Evolutionary conservation across 2,888 invertebrate species (phyloP).

Genomic region (Encarsia formosa): DNA sequence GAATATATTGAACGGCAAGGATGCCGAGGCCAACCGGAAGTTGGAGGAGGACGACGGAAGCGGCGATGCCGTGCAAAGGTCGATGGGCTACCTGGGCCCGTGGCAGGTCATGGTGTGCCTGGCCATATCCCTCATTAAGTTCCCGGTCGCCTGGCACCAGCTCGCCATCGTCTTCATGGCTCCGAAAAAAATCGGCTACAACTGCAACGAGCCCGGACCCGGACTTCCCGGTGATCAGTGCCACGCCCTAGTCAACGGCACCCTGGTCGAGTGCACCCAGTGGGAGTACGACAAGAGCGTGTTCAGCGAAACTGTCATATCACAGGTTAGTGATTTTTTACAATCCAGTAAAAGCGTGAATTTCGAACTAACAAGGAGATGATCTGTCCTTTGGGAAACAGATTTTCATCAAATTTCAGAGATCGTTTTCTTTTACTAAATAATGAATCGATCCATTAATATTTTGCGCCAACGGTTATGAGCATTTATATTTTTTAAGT

Average conservation of each 20-base stretch:
- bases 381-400: too few relatives aligned
- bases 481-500: too few relatives aligned
- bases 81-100: slow-evolving; percentile 68
- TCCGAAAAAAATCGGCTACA: slow-evolving; percentile 62
- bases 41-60: slow-evolving; percentile 29
- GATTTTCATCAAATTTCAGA: too few relatives aligned
- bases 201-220: slow-evolving; percentile 51
- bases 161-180: slow-evolving; percentile 74
- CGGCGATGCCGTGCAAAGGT: slow-evolving; percentile 64
- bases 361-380: too few relatives aligned
- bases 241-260: slow-evolving; percentile 51
- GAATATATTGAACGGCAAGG: slow-evolving; percentile 34
- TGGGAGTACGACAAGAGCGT: slow-evolving; percentile 62
- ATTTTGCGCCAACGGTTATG: too few relatives aligned
- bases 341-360: too few relatives aligned
- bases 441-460: too few relatives aligned
- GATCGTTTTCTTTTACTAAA: too few relatives aligned
- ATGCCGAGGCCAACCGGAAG: slow-evolving; percentile 28
- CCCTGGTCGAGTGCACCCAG: slow-evolving; percentile 54
- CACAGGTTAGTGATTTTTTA: slow-evolving; percentile 48
- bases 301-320: slow-evolving; percentile 69
- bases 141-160: slow-evolving; percentile 79
- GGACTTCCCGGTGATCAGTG: slow-evolving; percentile 39
- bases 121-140: slow-evolving; percentile 68
- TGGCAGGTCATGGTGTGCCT: slow-evolving; percentile 73